phyloP scores from a whole-genome alignment of 2,888 invertebrate species.

The Tenthredo scrophulariae region DNA sequence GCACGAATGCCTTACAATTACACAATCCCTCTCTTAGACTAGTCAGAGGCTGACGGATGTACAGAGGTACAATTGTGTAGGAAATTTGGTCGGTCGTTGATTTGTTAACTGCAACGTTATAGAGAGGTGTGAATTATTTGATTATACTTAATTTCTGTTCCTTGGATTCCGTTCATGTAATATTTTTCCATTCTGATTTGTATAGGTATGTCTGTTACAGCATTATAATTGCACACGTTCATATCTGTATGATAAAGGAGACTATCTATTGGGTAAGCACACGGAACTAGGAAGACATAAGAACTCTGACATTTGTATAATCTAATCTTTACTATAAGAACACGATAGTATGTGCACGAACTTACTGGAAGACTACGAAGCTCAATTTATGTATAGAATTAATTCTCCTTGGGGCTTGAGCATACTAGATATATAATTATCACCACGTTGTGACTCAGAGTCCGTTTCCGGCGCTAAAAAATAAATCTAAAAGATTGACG shows the following conservation, averaged over 20 bases:
- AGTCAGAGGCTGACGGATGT: neutral
- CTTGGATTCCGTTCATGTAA: neutral
- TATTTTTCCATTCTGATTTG: neutral
- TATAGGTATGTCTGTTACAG: neutral
- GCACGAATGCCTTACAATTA: conserved; percentile 23
- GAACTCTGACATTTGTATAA: conserved; percentile 40
- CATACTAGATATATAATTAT: conserved; percentile 42
- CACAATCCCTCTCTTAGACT: conserved; percentile 8
- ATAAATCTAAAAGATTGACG: conserved; percentile 45
- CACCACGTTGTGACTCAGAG: conserved; percentile 34
- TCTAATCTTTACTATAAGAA: conserved; percentile 16
- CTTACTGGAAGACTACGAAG: neutral
- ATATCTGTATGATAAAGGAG: conserved; percentile 3
- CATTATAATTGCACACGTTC: neutral
- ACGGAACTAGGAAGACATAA: conserved; percentile 17
- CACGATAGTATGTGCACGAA: neutral
- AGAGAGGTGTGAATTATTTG: conserved; percentile 19
- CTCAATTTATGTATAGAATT: conserved; percentile 25
- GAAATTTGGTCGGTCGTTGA: neutral
- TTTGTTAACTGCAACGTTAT: neutral
- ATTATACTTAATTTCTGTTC: neutral
- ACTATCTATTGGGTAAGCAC: neutral
- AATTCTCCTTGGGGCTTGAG: neutral
- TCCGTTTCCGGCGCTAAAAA: conserved; percentile 34
- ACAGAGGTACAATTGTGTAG: neutral